phyloP scores from a whole-genome alignment of 2,113 vertebrate species.

The Salminus brasiliensis region DNA sequence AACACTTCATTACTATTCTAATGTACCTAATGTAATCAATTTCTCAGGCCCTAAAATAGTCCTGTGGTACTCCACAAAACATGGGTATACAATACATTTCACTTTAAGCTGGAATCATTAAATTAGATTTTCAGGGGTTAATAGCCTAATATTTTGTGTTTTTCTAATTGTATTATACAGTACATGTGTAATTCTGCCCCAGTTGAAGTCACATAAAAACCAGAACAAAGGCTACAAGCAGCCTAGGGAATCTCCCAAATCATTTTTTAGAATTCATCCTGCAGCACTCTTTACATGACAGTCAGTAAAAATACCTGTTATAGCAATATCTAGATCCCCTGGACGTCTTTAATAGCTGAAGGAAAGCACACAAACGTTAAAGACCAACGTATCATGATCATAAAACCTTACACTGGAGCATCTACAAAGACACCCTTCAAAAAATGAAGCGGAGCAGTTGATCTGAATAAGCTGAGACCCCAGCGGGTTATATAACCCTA shows the following conservation, averaged over 20 bases:
- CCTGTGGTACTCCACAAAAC: no score
- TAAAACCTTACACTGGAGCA: constrained; percentile 40
- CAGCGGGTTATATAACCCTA: constrained; percentile 55
- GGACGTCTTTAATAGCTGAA: neutral
- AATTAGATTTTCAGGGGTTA: no score
- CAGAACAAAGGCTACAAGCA: neutral
- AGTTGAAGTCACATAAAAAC: neutral
- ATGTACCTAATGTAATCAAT: no score
- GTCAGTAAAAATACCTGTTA: neutral
- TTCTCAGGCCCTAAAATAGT: no score
- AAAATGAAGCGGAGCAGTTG: constrained; percentile 37
- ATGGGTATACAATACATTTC: no score
- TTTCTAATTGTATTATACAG: no score
- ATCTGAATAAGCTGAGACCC: constrained; percentile 31
- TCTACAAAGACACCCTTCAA: constrained; percentile 39
- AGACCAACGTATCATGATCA: constrained; percentile 36
- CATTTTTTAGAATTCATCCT: neutral
- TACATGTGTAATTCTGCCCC: no score
- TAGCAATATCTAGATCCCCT: neutral
- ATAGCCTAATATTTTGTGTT: no score
- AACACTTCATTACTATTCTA: no score
- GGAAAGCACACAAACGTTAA: no score
- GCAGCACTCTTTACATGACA: neutral
- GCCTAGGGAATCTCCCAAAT: neutral
- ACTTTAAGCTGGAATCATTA: no score